Evolutionary conservation across 2,888 invertebrate genomes (phyloP).

Genomic region (Caenorhabditis sulstoni): DNA sequence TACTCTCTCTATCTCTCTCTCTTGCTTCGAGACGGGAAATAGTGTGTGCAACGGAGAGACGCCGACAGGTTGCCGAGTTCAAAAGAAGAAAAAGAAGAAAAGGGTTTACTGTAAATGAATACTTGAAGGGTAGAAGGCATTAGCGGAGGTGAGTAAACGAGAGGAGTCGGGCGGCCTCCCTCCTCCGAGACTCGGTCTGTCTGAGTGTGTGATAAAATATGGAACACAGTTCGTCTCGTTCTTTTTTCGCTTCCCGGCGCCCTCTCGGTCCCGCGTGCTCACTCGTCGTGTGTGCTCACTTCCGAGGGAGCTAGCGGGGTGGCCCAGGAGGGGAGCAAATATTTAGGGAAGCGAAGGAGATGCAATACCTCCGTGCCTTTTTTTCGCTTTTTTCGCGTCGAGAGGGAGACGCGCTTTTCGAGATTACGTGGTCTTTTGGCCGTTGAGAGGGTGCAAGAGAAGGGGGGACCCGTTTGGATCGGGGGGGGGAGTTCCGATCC

Average conservation of each 20-base stretch:
- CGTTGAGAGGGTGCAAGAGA: too few species aligned
- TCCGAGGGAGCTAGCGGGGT: slow-evolving; percentile 44
- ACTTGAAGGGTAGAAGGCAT: not conserved
- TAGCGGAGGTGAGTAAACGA: slow-evolving; percentile 1
- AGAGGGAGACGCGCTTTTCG: too few species aligned
- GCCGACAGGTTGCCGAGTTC: slow-evolving; percentile 1
- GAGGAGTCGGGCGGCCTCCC: not conserved
- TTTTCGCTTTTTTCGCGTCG: too few species aligned
- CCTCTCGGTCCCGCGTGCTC: slow-evolving; percentile 30
- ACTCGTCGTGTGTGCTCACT: slow-evolving; percentile 31
- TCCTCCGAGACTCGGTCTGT: not conserved
- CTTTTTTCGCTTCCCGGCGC: slow-evolving; percentile 1
- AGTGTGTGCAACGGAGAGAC: too few species aligned
- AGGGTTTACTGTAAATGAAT: slow-evolving; percentile 31
- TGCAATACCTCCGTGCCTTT: slow-evolving; percentile 42
- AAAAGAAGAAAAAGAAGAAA: slow-evolving; percentile 2
- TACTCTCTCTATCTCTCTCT: not conserved
- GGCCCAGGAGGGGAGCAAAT: slow-evolving; percentile 27
- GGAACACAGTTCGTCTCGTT: slow-evolving; percentile 41
- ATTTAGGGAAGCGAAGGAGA: slow-evolving; percentile 27
- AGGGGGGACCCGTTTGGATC: too few species aligned
- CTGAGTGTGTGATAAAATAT: slow-evolving; percentile 39
- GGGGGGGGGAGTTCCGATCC: too few species aligned
- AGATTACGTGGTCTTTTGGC: too few species aligned
- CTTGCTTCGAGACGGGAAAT: not conserved